Percentiles rank a stretch among this genome's conserved stretches.
phyloP scores from a whole-genome alignment of 2,888 invertebrate genomes.

The Cinara cedri region DNA sequence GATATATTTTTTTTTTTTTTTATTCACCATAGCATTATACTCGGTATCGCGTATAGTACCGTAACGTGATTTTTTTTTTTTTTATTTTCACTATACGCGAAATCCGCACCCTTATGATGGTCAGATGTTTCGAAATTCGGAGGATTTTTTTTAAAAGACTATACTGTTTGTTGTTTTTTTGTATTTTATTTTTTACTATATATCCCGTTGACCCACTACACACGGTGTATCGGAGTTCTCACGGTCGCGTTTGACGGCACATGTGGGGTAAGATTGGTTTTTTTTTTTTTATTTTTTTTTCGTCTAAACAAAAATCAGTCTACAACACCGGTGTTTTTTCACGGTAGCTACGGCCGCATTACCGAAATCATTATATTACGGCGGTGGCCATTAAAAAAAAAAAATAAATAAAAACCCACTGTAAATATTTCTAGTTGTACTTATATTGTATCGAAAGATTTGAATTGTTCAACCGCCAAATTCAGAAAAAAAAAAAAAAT shows the following conservation, averaged over 20 bases:
- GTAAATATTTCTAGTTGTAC: constrained; percentile 23
- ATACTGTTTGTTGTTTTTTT: constrained; percentile 12
- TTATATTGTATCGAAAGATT: neutral
- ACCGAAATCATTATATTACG: constrained; percentile 30
- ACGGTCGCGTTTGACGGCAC: constrained; percentile 39
- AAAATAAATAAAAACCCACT: constrained; percentile 9
- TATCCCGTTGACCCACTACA: constrained; percentile 44
- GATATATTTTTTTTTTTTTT: neutral
- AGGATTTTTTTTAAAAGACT: constrained; percentile 43
- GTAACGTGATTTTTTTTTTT: constrained; percentile 33
- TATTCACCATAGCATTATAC: neutral
- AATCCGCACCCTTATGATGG: constrained; percentile 35
- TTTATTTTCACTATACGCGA: neutral
- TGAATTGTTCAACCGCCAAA: too few species aligned
- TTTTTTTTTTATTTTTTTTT: constrained; percentile 27
- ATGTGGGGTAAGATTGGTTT: constrained; percentile 49
- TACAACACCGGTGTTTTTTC: constrained; percentile 32
- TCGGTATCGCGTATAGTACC: neutral
- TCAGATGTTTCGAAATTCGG: constrained; percentile 49
- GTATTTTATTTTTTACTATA: constrained; percentile 6
- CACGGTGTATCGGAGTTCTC: constrained; percentile 32
- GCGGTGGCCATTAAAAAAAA: constrained; percentile 23
- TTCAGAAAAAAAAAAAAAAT: too few species aligned
- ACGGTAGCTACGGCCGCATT: constrained; percentile 13
- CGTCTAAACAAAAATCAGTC: constrained; percentile 45